These are phyloP conservation scores for Psettodes erumei DNA, from an alignment of 2,113 vertebrate genomes.

Conservation along the genomic window DNA sequence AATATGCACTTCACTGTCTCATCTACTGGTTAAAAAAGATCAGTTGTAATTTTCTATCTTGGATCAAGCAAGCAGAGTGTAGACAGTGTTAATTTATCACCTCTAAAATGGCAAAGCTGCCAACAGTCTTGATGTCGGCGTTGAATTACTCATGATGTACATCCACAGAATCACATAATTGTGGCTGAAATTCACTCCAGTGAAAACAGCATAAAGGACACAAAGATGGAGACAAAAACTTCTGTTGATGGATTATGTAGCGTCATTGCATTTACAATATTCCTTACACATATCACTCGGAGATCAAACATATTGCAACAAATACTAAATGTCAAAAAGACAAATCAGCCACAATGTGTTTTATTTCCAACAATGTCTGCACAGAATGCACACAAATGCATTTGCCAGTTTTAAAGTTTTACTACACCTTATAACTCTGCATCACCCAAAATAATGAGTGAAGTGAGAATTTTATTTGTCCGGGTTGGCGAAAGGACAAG, in stretches of 20 bases:
- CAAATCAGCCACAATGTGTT: constrained; percentile 5
- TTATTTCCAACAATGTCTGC: constrained; percentile 20
- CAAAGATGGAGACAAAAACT: not conserved
- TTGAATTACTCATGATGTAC: constrained; percentile 24
- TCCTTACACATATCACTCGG: not conserved
- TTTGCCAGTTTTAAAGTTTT: not conserved
- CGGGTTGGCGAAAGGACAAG: constrained; percentile 37
- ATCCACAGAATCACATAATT: constrained; percentile 6
- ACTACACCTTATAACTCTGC: not conserved
- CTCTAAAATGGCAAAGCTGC: constrained; percentile 21
- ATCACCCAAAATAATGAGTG: constrained; percentile 28
- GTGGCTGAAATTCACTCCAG: not conserved
- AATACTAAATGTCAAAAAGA: constrained; percentile 17
- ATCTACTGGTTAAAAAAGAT: constrained; percentile 40
- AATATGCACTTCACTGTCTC: too few relatives aligned
- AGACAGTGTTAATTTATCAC: constrained; percentile 46
- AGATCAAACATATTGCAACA: constrained; percentile 7
- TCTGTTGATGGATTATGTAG: constrained; percentile 18
- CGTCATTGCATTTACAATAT: constrained; percentile 14
- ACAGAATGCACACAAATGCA: constrained; percentile 3
- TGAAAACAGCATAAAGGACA: not conserved
- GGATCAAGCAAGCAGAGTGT: constrained; percentile 30
- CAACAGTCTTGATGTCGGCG: constrained; percentile 6
- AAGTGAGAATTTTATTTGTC: constrained; percentile 2
- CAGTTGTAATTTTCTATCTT: constrained; percentile 48